Conservation (phyloP, 2,888 invertebrate species). For the Lutraria lutraria region DNA sequence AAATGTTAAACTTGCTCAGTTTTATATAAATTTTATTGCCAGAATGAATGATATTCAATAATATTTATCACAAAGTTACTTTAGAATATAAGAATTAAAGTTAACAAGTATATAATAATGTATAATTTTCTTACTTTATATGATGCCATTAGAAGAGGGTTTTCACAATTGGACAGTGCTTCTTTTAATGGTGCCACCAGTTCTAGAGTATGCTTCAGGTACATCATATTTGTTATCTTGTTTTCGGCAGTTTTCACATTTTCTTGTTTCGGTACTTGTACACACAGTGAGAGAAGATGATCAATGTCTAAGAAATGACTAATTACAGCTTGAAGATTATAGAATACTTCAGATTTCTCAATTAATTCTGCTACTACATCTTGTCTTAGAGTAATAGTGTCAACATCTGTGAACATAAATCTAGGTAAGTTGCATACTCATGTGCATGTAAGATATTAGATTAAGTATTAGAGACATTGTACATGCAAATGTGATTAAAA, state of each 20-base stretch:
- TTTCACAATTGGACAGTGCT: slow-evolving; percentile 88
- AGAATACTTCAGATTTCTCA: slow-evolving; percentile 90
- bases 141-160: slow-evolving; percentile 89
- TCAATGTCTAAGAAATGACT: slow-evolving; percentile 92
- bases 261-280: slow-evolving; percentile 85
- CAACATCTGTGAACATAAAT: slow-evolving; percentile 87
- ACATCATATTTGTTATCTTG: slow-evolving; percentile 92
- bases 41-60: too few relatives aligned
- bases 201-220: slow-evolving; percentile 93
- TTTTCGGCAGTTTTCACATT: slow-evolving; percentile 90
- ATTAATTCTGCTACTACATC: slow-evolving; percentile 93
- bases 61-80: too few relatives aligned
- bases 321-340: slow-evolving; percentile 89
- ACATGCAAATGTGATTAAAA: too few relatives aligned
- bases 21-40: too few relatives aligned
- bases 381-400: slow-evolving; percentile 91
- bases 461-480: too few relatives aligned
- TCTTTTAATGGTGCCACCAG: slow-evolving; percentile 90
- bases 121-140: slow-evolving; percentile 88
- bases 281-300: slow-evolving; percentile 89
- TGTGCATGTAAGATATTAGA: neutral
- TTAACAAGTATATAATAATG: too few relatives aligned
- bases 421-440: neutral
- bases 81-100: too few relatives aligned
- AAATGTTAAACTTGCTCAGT: too few relatives aligned